A percentile compares a stretch with the other conserved stretches of the same genome.
Evolutionary conservation across 2,797 vertebrate species (phyloP).

Genomic region (Phalanger gymnotis): DNA sequence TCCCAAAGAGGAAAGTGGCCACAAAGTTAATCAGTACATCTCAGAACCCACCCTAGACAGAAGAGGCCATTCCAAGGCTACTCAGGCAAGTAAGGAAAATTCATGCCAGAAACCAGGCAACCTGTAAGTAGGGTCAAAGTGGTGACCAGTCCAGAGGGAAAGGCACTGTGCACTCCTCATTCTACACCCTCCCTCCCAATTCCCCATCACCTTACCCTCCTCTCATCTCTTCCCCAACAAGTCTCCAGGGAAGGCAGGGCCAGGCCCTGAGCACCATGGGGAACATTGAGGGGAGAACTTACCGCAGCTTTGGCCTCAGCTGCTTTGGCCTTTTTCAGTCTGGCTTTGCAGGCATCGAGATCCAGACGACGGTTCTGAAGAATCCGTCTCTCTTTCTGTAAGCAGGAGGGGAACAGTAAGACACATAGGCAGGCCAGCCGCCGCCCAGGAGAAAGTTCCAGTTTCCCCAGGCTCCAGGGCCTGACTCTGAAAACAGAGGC

Average conservation of each 20-base stretch:
- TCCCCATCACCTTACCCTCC: background rate
- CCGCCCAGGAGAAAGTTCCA: background rate
- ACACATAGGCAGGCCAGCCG: background rate
- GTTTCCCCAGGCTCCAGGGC: background rate
- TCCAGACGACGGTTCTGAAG: conserved; percentile 95
- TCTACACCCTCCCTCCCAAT: background rate
- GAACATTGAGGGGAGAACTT: conserved; percentile 70
- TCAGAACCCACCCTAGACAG: background rate
- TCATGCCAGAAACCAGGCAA: conserved; percentile 46
- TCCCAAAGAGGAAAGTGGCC: background rate
- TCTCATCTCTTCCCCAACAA: background rate
- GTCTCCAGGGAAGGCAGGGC: background rate
- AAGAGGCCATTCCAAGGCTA: conserved; percentile 39
- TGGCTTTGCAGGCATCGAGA: conserved; percentile 92
- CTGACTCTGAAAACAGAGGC: background rate
- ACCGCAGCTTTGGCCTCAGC: conserved; percentile 94
- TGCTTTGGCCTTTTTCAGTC: conserved; percentile 94
- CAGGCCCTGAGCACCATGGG: background rate
- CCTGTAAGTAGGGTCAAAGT: background rate
- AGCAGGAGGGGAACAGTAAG: background rate
- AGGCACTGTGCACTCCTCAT: background rate
- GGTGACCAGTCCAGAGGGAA: background rate
- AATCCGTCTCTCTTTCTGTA: conserved; percentile 93
- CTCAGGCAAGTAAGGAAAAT: conserved; percentile 39
- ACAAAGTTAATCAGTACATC: background rate